A percentile compares a stretch with the other conserved stretches of the same genome.
Conservation (phyloP, 1,140 invertebrate genomes). For the Hylyphantes graminicola region DNA sequence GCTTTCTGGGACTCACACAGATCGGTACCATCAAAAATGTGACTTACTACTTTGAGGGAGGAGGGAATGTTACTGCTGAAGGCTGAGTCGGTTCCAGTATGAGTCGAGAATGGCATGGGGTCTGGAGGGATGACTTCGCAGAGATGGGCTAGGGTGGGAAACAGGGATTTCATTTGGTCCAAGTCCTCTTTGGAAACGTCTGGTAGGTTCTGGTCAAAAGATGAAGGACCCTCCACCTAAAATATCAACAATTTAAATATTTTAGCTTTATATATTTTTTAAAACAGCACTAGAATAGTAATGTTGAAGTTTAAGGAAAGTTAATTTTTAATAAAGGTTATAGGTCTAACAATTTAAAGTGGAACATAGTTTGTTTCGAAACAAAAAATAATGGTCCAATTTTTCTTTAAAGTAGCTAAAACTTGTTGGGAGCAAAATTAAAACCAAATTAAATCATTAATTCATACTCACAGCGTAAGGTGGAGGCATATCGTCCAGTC, state of each 20-base stretch:
- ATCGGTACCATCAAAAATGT: conserved; percentile 24
- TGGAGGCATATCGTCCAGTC: conserved; percentile 86
- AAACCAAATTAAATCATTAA: neutral
- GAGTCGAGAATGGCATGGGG: conserved; percentile 54
- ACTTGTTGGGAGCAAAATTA: too few relatives aligned
- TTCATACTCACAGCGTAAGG: conserved; percentile 75
- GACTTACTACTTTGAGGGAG: conserved; percentile 40
- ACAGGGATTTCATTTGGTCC: conserved; percentile 73
- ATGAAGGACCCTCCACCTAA: conserved; percentile 56
- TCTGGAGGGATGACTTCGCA: conserved; percentile 61
- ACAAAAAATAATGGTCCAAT: too few relatives aligned
- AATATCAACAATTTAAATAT: neutral
- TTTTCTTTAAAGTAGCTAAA: too few relatives aligned
- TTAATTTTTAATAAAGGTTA: neutral
- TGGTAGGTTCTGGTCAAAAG: conserved; percentile 67
- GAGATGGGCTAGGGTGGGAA: conserved; percentile 71
- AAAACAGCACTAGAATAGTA: neutral
- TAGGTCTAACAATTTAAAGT: too few relatives aligned
- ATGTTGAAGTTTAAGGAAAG: neutral
- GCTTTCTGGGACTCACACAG: conserved; percentile 3
- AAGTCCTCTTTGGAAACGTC: conserved; percentile 76
- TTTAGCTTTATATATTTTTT: neutral
- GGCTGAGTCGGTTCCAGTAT: conserved; percentile 47
- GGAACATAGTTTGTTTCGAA: too few relatives aligned
- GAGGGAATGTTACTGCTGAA: conserved; percentile 57